Percentiles rank a stretch among this genome's conserved stretches.
phyloP scores from a whole-genome alignment of 2,113 vertebrate species.

The Macaca mulatta region DNA sequence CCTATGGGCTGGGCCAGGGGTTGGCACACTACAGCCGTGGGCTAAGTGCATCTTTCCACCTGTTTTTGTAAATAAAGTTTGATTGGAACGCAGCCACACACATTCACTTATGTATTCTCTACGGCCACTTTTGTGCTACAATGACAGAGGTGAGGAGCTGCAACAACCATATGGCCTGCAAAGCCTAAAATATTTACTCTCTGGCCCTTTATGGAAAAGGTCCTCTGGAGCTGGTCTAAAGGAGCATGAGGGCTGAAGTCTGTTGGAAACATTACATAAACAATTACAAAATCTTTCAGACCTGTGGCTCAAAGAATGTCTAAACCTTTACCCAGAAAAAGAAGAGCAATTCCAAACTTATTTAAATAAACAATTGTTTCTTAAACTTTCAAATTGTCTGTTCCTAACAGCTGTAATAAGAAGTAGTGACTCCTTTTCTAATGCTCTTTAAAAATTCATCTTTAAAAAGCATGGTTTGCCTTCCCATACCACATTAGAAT shows the following conservation, averaged over 20 bases:
- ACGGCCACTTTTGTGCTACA: background rate
- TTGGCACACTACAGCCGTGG: background rate
- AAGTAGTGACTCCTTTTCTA: background rate
- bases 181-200: background rate
- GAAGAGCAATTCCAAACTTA: background rate
- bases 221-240: background rate
- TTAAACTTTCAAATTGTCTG: background rate
- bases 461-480: background rate
- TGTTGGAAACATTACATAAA: slow-evolving; percentile 48
- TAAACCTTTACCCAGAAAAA: background rate
- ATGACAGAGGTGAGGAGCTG: background rate
- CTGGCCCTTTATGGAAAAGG: background rate
- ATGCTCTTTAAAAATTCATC: background rate
- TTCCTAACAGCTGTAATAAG: background rate
- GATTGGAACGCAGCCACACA: background rate
- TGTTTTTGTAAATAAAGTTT: slow-evolving; percentile 29
- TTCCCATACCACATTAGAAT: background rate
- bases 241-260: background rate
- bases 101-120: background rate
- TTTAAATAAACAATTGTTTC: slow-evolving; percentile 12
- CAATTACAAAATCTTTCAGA: slow-evolving; percentile 16
- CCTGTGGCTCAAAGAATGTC: background rate
- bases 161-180: background rate
- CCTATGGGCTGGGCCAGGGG: background rate
- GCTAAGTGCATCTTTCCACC: background rate